phyloP scores from a whole-genome alignment of 2,797 vertebrate genomes.

The Sebastiscus albofasciatus region DNA sequence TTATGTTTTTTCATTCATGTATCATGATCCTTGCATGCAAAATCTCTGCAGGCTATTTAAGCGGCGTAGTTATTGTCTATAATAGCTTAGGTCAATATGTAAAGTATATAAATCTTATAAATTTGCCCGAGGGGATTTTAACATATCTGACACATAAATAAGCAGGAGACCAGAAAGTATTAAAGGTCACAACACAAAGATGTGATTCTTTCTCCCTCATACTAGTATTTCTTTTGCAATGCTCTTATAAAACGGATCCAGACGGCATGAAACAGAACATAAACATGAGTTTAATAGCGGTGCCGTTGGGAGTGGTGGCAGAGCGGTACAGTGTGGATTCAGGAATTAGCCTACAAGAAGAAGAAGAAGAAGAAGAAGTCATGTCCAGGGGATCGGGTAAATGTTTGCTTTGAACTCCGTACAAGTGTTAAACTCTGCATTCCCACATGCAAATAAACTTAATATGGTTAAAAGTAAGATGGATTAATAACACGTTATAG shows the following conservation, averaged over 20 bases:
- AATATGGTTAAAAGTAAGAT: background rate
- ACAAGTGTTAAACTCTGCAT: constrained; percentile 1
- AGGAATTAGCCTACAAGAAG: constrained; percentile 31
- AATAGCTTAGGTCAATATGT: background rate
- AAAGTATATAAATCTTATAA: background rate
- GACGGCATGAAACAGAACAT: constrained; percentile 22
- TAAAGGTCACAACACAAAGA: constrained; percentile 12
- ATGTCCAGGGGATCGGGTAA: constrained; percentile 40
- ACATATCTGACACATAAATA: background rate
- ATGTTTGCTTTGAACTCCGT: constrained; percentile 41
- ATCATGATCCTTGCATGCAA: background rate
- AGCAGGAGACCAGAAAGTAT: background rate
- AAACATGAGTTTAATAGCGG: constrained; percentile 21
- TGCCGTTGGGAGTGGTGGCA: constrained; percentile 6
- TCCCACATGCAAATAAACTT: constrained; percentile 22
- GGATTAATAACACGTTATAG: too few relatives aligned
- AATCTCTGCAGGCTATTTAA: background rate
- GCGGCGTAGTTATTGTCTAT: background rate
- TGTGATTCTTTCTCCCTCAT: constrained; percentile 1
- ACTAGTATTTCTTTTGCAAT: background rate
- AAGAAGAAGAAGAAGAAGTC: constrained; percentile 2
- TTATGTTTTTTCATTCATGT: background rate
- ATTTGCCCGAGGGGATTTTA: background rate
- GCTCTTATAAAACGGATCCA: constrained; percentile 24
- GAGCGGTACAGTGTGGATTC: constrained; percentile 16